These are phyloP conservation scores for Procapra przewalskii DNA, from an alignment of 2,113 vertebrate species.

Conservation along the genomic window DNA sequence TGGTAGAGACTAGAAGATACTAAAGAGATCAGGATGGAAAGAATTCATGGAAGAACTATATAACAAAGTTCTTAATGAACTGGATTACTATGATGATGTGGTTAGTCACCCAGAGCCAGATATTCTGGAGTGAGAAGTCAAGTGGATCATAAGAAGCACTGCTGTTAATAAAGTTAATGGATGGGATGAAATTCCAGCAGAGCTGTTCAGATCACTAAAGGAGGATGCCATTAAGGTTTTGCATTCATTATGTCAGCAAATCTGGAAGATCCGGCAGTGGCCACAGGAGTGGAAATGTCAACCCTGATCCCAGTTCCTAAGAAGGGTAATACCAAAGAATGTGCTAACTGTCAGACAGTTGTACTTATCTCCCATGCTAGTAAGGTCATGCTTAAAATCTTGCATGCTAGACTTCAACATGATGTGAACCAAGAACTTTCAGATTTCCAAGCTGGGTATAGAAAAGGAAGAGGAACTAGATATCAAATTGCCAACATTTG, in stretches of 20 bases:
- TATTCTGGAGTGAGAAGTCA: background rate
- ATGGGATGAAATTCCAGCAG: background rate
- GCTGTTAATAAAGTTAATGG: background rate
- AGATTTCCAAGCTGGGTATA: background rate
- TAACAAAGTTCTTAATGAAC: background rate
- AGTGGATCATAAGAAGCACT: background rate
- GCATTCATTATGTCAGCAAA: background rate
- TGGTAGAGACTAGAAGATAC: background rate
- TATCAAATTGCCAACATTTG: background rate
- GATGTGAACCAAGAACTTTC: background rate
- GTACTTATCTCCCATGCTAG: background rate
- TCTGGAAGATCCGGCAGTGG: background rate
- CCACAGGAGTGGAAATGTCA: background rate
- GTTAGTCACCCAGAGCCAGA: background rate
- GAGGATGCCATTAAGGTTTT: background rate
- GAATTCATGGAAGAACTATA: background rate
- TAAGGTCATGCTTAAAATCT: background rate
- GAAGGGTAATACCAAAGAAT: background rate
- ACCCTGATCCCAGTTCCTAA: background rate
- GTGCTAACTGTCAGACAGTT: rapidly evolving
- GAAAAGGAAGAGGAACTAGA: background rate
- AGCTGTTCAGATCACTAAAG: background rate
- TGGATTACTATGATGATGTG: background rate
- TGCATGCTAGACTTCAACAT: background rate
- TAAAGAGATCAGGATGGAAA: background rate